phyloP scores from a whole-genome alignment of 1,140 invertebrate genomes.

The Anoplophora glabripennis region DNA sequence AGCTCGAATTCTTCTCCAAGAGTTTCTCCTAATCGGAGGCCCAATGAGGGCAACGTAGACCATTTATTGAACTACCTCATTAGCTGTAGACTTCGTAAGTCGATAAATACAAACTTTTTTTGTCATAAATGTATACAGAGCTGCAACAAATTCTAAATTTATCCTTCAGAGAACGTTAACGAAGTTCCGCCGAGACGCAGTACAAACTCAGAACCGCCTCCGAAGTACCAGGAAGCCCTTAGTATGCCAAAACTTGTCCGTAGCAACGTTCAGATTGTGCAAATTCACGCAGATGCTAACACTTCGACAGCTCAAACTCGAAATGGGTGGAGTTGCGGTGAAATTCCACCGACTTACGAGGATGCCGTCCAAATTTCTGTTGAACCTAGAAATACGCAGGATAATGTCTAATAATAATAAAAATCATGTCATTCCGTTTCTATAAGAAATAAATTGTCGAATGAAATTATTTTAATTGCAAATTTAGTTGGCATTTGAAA shows the following conservation, averaged over 20 bases:
- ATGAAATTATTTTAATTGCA: neutral
- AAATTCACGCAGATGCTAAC: neutral
- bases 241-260: constrained; percentile 1
- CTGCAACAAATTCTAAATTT: neutral
- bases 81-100: constrained; percentile 1
- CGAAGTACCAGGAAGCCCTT: constrained; percentile 10
- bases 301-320: neutral
- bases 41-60: neutral
- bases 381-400: neutral
- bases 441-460: neutral
- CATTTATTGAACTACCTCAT: neutral
- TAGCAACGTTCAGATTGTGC: neutral
- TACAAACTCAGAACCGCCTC: constrained; percentile 2
- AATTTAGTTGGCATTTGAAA: neutral
- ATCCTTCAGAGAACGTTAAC: neutral
- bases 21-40: neutral
- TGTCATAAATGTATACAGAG: neutral
- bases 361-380: neutral
- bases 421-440: neutral
- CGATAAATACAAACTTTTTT: neutral
- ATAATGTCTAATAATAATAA: neutral
- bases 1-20: neutral
- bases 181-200: neutral
- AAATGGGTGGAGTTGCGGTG: neutral
- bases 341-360: neutral